Evolutionary conservation across 2,888 invertebrate species (phyloP), one percentile per base, ranked within the genome.

Genomic region (Crossocerus cetratus): DNA sequence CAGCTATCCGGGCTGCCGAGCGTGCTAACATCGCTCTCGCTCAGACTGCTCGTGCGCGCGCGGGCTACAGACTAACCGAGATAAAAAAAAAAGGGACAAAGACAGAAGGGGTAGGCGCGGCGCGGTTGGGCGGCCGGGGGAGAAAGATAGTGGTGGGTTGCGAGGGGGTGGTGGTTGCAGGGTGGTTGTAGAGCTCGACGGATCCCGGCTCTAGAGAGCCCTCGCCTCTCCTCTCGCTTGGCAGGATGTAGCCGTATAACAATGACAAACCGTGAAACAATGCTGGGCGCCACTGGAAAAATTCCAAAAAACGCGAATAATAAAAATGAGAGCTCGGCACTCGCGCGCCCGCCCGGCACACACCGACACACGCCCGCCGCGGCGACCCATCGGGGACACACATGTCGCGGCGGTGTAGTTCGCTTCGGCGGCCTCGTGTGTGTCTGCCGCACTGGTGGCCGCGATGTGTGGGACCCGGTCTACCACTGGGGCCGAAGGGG

Each of bases 221-320:
- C 72, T 62, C 75, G 73, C 76, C 69, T 78, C 80, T 80, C 32
- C 78, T 79, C 78, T 81, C 82, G 77, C 79, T 76, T 78, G 79
- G 83, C 85, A 86, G 86, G 87, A 86, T 83, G 86, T 83, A 85
- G 83, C 81, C 84, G 78, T 80, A 84, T 86, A 90, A 90, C 90
- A 90, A 90, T 90, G 90, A 90, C 90, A 89, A 89, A 88, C 88
- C 87, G 86, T 87, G 88, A 87, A 89, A 90, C 90, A 90, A 90
- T 90, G 89, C 89, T 84, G 87, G 88, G 88, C 86, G 88, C 88
- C 84, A 89, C 90, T 90, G 90, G 90, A 90, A 90, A 90, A 90
- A 89, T 90, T 89, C 89, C 89, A 88, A 89, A 89, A 89, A 89
- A 88, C 85, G 87, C 83, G 87, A 88, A 89, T 89, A 89, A 89